Base-by-base conservation (phyloP, 2,888 invertebrate species). In the Spodoptera picta region DNA sequence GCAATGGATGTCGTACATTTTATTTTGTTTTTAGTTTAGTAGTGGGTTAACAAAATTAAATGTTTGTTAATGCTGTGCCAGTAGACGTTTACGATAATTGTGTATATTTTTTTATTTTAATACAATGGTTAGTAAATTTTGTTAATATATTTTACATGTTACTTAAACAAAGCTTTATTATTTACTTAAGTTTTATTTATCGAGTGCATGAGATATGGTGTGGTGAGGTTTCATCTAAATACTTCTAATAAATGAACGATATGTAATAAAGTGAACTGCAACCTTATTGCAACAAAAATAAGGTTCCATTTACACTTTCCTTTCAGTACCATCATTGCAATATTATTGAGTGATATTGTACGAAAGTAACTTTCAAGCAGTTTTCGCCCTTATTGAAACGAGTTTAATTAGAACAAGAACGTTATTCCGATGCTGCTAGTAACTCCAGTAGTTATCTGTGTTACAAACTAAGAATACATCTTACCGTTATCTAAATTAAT, bases 401-500 rank as follows among this genome's bases (percentile, higher is more conserved):
- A 24, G 55, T 64, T 69, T 49, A 61, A 62, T 69, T 73, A 69
- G 47, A 65, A 42, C 24, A 42, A 48, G 45, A 49, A 48, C 45
- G 31, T 74, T 57, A 56, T 12, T 45, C 10, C 52, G 4, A 58
- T 27, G 48, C 27, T 62, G 47, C 50, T 23, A 42, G 69, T 54
- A 61, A 10, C 43, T 31, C 44, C 14, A 42, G 31, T 60, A 50
- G 46, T 62, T 57, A 62, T 67, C 45, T 19, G 41, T 50, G 62
- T 69, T 60, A 50, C 45, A 10, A 55, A 27, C 19, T 53, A 23
- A 54, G 63, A 57, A 74, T 69, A 70, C 14, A 69, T 74, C 54
- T 53, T 47, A 47, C 56, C 31, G 70, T 70, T 74, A 74, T 70
- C 75, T 69, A 7, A 54, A 69, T 42, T 63, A 64, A 69, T 74